Evolutionary conservation across 2,888 invertebrate species (phyloP).

Genomic region (Luffia ferchaultella): DNA sequence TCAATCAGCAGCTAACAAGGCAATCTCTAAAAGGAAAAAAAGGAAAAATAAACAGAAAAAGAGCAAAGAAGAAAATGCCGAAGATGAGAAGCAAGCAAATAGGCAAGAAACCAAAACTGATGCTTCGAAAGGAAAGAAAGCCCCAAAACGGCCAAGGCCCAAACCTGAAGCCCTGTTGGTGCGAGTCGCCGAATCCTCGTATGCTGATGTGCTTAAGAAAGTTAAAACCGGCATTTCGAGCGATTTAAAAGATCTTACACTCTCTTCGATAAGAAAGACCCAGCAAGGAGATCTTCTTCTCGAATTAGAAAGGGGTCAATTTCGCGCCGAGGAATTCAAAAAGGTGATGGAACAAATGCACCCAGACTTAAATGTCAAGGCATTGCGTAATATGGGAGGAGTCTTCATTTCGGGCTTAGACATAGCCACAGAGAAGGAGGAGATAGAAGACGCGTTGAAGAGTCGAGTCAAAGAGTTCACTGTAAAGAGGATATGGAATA

Average conservation of each 20-base stretch:
- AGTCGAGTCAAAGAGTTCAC: background rate
- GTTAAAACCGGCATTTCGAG: background rate
- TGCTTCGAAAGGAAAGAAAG: background rate
- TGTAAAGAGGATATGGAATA: background rate
- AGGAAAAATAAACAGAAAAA: background rate
- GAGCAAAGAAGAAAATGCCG: background rate
- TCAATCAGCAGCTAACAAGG: background rate
- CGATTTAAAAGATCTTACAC: background rate
- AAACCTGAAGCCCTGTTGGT: background rate
- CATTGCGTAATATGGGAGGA: background rate
- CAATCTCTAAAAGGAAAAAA: background rate
- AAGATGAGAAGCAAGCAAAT: background rate
- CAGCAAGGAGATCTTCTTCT: background rate
- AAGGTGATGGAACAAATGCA: background rate
- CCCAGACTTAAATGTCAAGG: background rate
- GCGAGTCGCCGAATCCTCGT: background rate
- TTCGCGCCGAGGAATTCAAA: background rate
- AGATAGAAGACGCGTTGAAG: background rate
- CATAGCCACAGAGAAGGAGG: background rate
- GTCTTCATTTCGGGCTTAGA: background rate
- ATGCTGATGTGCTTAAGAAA: background rate
- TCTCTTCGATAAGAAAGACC: background rate
- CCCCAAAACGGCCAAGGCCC: background rate
- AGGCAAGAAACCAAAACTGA: background rate
- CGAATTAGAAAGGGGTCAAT: background rate